These are phyloP conservation scores for Diploptera punctata DNA, from an alignment of 2,888 invertebrate genomes.

Conservation along the genomic window DNA sequence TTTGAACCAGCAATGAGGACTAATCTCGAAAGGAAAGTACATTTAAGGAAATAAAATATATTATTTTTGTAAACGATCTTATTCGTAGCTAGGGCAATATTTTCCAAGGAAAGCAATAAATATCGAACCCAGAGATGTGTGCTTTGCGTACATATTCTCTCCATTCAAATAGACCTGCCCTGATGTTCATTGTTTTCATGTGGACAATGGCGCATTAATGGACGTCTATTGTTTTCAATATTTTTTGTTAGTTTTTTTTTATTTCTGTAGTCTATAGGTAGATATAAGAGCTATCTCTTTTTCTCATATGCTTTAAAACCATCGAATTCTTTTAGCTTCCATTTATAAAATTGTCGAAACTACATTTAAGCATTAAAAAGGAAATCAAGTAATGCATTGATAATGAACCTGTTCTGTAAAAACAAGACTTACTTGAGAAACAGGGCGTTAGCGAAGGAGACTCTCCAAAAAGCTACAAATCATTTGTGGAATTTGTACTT, in stretches of 20 bases:
- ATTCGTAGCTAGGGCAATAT: neutral
- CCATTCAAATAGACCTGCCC: constrained; percentile 16
- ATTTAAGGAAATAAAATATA: too few species aligned
- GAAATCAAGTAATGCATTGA: constrained; percentile 34
- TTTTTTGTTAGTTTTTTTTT: constrained; percentile 1
- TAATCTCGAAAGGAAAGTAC: too few species aligned
- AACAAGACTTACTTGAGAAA: neutral
- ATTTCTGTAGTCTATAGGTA: too few species aligned
- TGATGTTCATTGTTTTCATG: constrained; percentile 18
- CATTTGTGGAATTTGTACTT: too few species aligned
- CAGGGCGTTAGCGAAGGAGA: constrained; percentile 10
- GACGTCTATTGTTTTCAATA: constrained; percentile 32
- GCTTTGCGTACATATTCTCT: constrained; percentile 3
- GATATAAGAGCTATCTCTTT: constrained; percentile 11
- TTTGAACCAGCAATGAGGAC: too few species aligned
- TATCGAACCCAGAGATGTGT: neutral
- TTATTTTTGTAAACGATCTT: neutral
- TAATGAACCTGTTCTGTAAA: constrained; percentile 28
- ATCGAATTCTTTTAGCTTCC: constrained; percentile 30
- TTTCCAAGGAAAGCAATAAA: constrained; percentile 20
- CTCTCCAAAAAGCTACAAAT: too few species aligned
- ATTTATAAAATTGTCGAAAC: constrained; percentile 36
- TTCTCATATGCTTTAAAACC: constrained; percentile 20
- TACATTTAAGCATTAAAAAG: constrained; percentile 29
- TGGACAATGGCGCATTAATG: constrained; percentile 36